Conservation (phyloP, 2,113 vertebrate species). For the Lagenorhynchus albirostris region DNA sequence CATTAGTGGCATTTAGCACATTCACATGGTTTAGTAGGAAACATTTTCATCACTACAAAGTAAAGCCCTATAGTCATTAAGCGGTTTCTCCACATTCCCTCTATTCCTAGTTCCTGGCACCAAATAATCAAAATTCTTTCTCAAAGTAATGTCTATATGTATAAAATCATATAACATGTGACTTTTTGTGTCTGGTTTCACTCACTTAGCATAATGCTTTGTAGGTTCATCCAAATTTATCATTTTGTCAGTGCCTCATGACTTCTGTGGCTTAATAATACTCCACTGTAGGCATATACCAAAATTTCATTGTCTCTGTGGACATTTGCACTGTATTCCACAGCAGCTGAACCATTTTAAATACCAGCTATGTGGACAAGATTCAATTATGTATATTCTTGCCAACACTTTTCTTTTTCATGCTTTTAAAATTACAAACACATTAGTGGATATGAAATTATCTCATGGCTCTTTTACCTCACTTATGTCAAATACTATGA, state of each 20-base stretch:
- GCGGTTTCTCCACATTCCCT: background rate
- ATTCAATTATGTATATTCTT: background rate
- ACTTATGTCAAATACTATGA: background rate
- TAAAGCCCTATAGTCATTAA: background rate
- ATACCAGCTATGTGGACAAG: background rate
- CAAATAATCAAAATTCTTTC: background rate
- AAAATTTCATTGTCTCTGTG: background rate
- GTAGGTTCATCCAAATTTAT: background rate
- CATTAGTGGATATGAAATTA: background rate
- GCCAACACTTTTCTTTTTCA: background rate
- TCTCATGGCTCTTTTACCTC: background rate
- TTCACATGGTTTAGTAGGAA: background rate
- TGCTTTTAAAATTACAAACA: background rate
- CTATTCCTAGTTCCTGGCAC: background rate
- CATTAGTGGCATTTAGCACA: background rate
- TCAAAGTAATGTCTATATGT: background rate
- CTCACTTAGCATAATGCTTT: background rate
- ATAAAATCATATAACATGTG: background rate
- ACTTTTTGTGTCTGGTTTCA: background rate
- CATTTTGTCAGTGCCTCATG: background rate
- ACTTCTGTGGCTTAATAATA: background rate
- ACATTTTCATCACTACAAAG: background rate
- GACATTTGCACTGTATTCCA: background rate
- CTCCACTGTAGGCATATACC: background rate
- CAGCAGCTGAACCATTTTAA: background rate